phyloP scores from a whole-genome alignment of 2,888 invertebrate genomes.

The Eristalis arbustorum region DNA sequence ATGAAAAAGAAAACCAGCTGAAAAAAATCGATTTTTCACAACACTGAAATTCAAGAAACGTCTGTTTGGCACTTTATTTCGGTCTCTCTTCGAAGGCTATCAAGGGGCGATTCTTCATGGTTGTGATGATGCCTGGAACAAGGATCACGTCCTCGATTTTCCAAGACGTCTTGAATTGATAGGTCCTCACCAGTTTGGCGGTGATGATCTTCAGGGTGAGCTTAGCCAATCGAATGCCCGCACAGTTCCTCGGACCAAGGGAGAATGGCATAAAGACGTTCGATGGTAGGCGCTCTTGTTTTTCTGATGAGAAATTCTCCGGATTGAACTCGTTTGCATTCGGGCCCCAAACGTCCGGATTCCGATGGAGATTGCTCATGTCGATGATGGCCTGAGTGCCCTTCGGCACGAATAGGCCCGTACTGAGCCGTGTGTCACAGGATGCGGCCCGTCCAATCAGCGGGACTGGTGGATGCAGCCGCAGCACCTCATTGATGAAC shows the following conservation, averaged over 20 bases:
- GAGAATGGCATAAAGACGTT: conserved; percentile 73
- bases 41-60: not conserved
- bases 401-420: conserved; percentile 63
- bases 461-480: conserved; percentile 72
- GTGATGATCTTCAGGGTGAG: conserved; percentile 59
- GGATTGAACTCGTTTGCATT: conserved; percentile 71
- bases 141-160: not conserved
- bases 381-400: conserved; percentile 52
- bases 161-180: conserved; percentile 48
- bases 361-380: conserved; percentile 70
- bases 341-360: conserved; percentile 71
- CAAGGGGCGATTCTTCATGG: not conserved
- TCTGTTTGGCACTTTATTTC: not conserved
- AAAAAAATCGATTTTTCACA: not conserved
- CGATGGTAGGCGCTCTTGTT: conserved; percentile 59
- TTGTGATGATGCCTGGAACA: not conserved
- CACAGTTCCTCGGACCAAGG: conserved; percentile 73
- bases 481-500: conserved; percentile 71
- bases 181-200: conserved; percentile 65
- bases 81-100: not conserved
- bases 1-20: too few species aligned
- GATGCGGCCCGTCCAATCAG: conserved; percentile 64
- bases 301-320: conserved; percentile 71
- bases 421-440: conserved; percentile 45
- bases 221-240: conserved; percentile 72